Evolutionary conservation across 2,888 invertebrate species (phyloP).

Genomic region (Agrochola lychnidis): DNA sequence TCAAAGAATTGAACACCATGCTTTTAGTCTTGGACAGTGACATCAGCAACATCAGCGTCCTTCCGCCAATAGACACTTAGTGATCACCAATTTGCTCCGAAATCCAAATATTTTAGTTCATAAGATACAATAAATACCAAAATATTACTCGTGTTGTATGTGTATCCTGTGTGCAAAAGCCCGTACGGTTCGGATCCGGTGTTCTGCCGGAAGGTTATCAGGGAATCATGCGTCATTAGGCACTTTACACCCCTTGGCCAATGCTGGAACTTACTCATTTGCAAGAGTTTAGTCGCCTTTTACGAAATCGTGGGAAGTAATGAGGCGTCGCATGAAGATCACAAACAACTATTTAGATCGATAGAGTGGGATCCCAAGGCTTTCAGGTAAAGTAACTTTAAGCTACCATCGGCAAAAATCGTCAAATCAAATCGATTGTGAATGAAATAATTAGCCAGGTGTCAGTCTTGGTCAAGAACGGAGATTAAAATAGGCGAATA

Average conservation of each 20-base stretch:
- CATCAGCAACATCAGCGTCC: neutral
- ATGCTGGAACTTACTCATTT: constrained; percentile 19
- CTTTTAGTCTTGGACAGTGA: neutral
- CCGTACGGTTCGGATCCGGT: constrained; percentile 37
- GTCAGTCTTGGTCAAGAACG: neutral
- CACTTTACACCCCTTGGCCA: neutral
- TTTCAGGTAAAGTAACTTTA: neutral
- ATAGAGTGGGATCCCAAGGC: too few relatives aligned
- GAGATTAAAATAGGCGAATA: neutral
- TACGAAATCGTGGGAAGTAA: constrained; percentile 10
- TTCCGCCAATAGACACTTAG: neutral
- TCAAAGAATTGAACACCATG: neutral
- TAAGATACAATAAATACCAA: neutral
- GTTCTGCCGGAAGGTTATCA: constrained; percentile 42
- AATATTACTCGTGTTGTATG: constrained; percentile 12
- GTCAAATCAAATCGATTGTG: neutral
- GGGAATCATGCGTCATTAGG: constrained; percentile 49
- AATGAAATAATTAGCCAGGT: neutral
- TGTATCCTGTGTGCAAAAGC: constrained; percentile 24
- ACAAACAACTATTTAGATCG: neutral
- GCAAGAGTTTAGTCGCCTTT: constrained; percentile 16
- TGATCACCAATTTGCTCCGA: neutral
- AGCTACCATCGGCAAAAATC: neutral
- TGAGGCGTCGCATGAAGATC: neutral
- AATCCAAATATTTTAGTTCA: neutral